A percentile compares a stretch with the other conserved stretches of the same genome.
Conservation (phyloP, 2,888 invertebrate genomes). For the Pristionchus japonicus region DNA sequence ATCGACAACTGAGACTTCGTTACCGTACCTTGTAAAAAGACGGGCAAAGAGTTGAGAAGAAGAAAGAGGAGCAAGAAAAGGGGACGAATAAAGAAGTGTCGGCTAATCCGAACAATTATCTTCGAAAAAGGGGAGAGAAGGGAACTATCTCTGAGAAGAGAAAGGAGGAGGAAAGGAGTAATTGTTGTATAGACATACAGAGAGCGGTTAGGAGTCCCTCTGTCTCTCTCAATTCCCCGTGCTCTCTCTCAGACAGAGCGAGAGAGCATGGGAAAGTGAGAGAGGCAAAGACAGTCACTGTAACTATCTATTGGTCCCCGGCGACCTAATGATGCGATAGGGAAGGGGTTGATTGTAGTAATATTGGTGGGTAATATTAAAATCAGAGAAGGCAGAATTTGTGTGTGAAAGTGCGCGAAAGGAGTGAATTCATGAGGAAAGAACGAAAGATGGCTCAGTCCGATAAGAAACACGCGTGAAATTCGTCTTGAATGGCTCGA, state of each 20-base stretch:
- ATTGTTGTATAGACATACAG: conserved; percentile 33
- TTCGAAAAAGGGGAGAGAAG: not conserved
- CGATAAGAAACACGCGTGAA: not conserved
- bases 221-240: no score
- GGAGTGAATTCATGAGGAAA: not conserved
- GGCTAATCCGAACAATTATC: conserved; percentile 40
- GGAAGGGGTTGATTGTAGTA: not conserved
- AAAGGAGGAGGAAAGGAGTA: conserved; percentile 1
- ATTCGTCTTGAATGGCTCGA: not conserved
- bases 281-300: no score
- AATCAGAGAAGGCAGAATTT: not conserved
- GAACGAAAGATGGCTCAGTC: not conserved
- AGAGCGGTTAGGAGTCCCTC: not conserved
- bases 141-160: conserved; percentile 26
- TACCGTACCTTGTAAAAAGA: not conserved
- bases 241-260: no score
- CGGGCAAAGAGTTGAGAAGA: not conserved
- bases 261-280: no score
- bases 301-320: not conserved
- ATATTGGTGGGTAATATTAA: no score
- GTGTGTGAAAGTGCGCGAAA: not conserved
- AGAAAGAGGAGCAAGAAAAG: not conserved
- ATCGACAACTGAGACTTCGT: no score
- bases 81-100: conserved; percentile 33
- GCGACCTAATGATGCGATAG: not conserved